Percentiles rank a stretch among this genome's conserved stretches.
Conservation (phyloP, 2,113 vertebrate genomes). For the Columba livia region DNA sequence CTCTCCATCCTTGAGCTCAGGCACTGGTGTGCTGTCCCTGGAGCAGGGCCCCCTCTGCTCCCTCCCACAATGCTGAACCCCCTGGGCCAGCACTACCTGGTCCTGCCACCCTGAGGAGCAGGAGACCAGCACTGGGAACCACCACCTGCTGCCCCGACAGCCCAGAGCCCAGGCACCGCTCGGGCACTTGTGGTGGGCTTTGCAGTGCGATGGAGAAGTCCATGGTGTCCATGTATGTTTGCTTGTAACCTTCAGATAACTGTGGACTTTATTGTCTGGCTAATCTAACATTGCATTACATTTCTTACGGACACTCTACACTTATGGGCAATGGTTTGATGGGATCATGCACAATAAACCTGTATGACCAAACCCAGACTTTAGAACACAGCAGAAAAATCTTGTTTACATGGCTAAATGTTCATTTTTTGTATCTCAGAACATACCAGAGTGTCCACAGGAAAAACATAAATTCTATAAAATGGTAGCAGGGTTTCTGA, state of each 20-base stretch:
- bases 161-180: background rate
- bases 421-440: conserved; percentile 63
- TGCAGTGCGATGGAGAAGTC: background rate
- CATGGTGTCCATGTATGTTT: background rate
- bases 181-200: background rate
- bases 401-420: conserved; percentile 67
- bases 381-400: conserved; percentile 58
- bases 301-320: conserved; percentile 62
- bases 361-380: conserved; percentile 48
- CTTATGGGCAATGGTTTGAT: conserved; percentile 56
- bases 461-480: conserved; percentile 57
- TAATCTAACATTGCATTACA: conserved; percentile 56
- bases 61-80: background rate
- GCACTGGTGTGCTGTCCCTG: background rate
- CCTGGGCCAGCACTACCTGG: background rate
- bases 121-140: background rate
- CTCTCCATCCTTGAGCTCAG: too few species aligned
- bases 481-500: conserved; percentile 65
- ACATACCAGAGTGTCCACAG: conserved; percentile 48
- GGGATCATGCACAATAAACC: conserved; percentile 64
- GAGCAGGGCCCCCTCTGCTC: background rate
- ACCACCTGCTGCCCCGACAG: background rate
- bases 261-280: background rate
- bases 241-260: background rate
- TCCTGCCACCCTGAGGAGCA: conserved; percentile 40